Evolutionary conservation across 2,888 invertebrate genomes (phyloP).

Genomic region (Amorpha juglandis): DNA sequence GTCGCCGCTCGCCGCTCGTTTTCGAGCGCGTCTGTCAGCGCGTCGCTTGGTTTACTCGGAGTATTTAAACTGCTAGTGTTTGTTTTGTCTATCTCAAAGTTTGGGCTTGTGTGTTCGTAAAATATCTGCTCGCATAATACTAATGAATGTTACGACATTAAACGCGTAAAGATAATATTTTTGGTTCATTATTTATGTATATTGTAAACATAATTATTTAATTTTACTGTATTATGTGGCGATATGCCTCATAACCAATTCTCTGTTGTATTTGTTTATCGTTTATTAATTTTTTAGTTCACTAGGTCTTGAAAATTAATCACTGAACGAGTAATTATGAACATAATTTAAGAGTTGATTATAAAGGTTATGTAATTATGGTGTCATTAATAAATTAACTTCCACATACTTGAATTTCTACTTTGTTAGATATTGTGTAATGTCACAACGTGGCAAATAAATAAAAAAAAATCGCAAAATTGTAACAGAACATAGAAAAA

Average conservation of each 20-base stretch:
- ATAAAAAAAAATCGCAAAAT: constrained; percentile 81
- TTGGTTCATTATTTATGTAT: constrained; percentile 61
- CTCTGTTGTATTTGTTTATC: constrained; percentile 67
- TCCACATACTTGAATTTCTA: constrained; percentile 80
- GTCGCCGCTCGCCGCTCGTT: constrained; percentile 51
- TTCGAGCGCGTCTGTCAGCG: constrained; percentile 49
- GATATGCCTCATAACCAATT: constrained; percentile 60
- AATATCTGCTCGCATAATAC: constrained; percentile 67
- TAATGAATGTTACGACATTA: constrained; percentile 57
- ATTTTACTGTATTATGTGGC: constrained; percentile 57
- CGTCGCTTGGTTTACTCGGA: constrained; percentile 54
- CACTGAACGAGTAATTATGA: constrained; percentile 74
- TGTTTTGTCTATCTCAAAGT: constrained; percentile 49
- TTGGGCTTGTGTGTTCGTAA: constrained; percentile 64
- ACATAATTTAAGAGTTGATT: constrained; percentile 77
- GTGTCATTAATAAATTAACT: constrained; percentile 80
- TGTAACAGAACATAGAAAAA: constrained; percentile 81
- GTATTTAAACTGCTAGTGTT: constrained; percentile 75
- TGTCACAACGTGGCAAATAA: constrained; percentile 75
- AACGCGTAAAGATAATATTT: constrained; percentile 51
- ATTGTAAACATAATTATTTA: constrained; percentile 61
- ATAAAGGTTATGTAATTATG: constrained; percentile 76
- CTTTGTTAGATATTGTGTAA: constrained; percentile 81
- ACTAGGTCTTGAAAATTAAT: constrained; percentile 75
- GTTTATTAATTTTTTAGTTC: constrained; percentile 69